Evolutionary conservation across 1,140 invertebrate genomes (phyloP).

Genomic region (Agrilus planipennis): DNA sequence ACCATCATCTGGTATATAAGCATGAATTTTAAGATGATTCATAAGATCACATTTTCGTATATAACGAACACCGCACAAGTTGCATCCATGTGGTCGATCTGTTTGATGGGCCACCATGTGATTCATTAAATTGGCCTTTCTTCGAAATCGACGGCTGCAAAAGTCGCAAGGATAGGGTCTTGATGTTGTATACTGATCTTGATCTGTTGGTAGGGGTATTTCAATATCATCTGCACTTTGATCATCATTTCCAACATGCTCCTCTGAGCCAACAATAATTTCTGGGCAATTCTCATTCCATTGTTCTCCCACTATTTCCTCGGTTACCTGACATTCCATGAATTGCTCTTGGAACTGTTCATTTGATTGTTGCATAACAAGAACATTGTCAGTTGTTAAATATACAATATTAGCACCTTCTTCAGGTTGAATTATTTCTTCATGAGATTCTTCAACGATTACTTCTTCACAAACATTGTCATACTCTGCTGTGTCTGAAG

Average conservation of each 20-base stretch:
- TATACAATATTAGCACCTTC: slow-evolving; percentile 34
- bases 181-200: slow-evolving; percentile 66
- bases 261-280: slow-evolving; percentile 32
- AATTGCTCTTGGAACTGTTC: slow-evolving; percentile 16
- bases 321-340: slow-evolving; percentile 48
- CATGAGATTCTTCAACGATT: slow-evolving; percentile 37
- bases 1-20: slow-evolving; percentile 46
- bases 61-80: slow-evolving; percentile 65
- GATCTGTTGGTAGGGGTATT: slow-evolving; percentile 65
- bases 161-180: slow-evolving; percentile 78
- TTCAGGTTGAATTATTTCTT: slow-evolving; percentile 22
- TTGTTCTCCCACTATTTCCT: slow-evolving; percentile 60
- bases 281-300: slow-evolving; percentile 24
- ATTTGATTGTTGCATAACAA: slow-evolving; percentile 30
- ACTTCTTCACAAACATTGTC: slow-evolving; percentile 49
- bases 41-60: slow-evolving; percentile 64
- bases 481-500: slow-evolving; percentile 41
- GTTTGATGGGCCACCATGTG: slow-evolving; percentile 76
- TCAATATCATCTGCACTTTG: slow-evolving; percentile 55
- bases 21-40: slow-evolving; percentile 71
- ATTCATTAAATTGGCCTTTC: slow-evolving; percentile 70
- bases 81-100: slow-evolving; percentile 62
- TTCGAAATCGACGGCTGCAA: slow-evolving; percentile 66
- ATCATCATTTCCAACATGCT: slow-evolving; percentile 45
- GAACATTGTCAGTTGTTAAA: slow-evolving; percentile 34